Conservation (phyloP, 1,140 invertebrate species). For the Aphelenchoides avenae region DNA sequence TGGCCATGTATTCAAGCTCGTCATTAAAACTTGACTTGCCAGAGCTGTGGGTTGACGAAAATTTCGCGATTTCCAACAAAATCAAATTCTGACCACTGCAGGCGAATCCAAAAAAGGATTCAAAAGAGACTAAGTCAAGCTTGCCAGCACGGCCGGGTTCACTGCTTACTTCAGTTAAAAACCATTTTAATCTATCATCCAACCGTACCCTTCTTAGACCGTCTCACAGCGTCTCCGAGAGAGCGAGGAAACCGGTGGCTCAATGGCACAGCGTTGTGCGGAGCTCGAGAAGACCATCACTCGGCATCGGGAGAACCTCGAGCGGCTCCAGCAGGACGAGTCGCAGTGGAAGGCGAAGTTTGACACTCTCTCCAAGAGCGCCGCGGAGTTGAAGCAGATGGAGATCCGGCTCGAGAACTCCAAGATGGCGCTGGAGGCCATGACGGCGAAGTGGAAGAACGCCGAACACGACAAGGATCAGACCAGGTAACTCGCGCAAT, state of each 20-base stretch:
- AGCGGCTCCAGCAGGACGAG: slow-evolving; percentile 12
- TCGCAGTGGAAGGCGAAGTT: slow-evolving; percentile 14
- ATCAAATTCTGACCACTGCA: too few species aligned
- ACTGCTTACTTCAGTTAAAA: too few species aligned
- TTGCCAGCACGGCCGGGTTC: too few species aligned
- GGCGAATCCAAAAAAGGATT: too few species aligned
- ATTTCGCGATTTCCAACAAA: too few species aligned
- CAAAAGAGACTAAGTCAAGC: too few species aligned
- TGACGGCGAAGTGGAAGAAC: slow-evolving; percentile 19
- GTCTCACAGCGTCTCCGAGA: slow-evolving; percentile 17
- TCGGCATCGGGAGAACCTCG: slow-evolving; percentile 7
- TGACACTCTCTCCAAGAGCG: slow-evolving; percentile 7
- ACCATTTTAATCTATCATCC: too few species aligned
- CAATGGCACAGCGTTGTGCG: background rate
- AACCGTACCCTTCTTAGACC: too few species aligned
- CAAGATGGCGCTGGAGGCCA: slow-evolving; percentile 11
- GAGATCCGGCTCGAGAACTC: slow-evolving; percentile 16
- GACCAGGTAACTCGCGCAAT: too few species aligned
- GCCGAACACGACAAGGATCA: slow-evolving; percentile 17
- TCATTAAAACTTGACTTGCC: too few species aligned
- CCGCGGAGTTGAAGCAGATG: slow-evolving; percentile 7
- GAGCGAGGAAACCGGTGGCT: slow-evolving; percentile 1
- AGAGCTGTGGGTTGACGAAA: too few species aligned
- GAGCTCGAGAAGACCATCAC: slow-evolving; percentile 16
- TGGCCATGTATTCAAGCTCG: too few species aligned